phyloP scores from a whole-genome alignment of 2,113 vertebrate species.

The Rhynchomys soricoides region DNA sequence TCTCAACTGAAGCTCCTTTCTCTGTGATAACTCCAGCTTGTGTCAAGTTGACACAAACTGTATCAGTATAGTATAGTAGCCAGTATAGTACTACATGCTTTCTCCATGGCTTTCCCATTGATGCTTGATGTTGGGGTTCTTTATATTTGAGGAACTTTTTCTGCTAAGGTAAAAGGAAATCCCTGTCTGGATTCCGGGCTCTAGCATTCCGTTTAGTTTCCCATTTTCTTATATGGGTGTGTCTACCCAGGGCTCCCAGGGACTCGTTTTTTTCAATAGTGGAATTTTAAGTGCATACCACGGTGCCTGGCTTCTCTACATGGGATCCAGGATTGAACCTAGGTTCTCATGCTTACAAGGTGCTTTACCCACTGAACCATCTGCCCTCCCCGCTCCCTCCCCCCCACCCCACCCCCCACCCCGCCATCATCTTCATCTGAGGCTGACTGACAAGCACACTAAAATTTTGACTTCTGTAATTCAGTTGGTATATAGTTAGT shows the following conservation, averaged over 20 bases:
- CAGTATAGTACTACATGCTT: no score
- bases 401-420: neutral
- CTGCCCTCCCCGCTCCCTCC: no score
- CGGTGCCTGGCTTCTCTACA: neutral
- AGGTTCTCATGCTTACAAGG: neutral
- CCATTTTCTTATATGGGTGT: neutral
- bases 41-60: no score
- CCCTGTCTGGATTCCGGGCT: neutral
- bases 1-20: no score
- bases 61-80: no score
- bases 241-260: neutral
- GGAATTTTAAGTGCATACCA: neutral
- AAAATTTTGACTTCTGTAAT: neutral
- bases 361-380: neutral
- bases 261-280: neutral
- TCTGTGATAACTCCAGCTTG: no score
- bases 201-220: neutral
- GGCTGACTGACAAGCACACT: neutral
- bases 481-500: neutral
- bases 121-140: neutral
- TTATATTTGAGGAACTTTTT: neutral
- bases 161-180: neutral
- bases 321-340: neutral
- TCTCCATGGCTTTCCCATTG: neutral
- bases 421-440: neutral